Base-by-base conservation (phyloP, 2,113 vertebrate species). In the Zeus faber region DNA sequence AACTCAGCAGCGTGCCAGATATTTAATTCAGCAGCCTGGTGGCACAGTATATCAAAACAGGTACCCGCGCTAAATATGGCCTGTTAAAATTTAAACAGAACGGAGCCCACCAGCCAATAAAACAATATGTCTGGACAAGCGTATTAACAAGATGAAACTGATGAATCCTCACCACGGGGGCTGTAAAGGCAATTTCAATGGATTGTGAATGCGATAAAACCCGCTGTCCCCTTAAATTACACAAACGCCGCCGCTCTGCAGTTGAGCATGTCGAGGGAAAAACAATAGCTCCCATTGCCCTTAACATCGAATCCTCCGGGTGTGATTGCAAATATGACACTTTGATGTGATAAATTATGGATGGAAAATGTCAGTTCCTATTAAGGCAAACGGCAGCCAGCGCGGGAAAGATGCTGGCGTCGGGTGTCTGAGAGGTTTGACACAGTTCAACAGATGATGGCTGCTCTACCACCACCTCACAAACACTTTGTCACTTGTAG, bases 131-230 rank as follows among this genome's bases (percentile, higher is more conserved):
- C 80, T 48, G 50, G 35, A 43, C 26, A 54, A 64, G 33, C 41
- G 66, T 54, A 70, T 35, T 47, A 24, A 41, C 26, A 23, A 29
- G 54, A 79, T 83, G 81, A 87, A 84, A 82, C 82, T 57, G 39
- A 41, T 16, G 3, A 7, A 11, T 58, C 49, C 58, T 58, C 52
- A 49, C 40, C 20, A 41, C 16, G 20, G 51, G 31, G 47, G 52
- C 58, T 14, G 50, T 84, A 81, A 86, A 70, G 81, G 58, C 57
- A 46, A 70, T 81, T 81, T 82, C 70, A 89, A 80, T 79, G 65
- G 63, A 77, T 79, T 72, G 72, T 70, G 74, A 85, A 68, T 39
- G 85, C 74, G 75, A 76, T 86, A 88, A 91, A 87, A 91, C 75
- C 56, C 80, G 73, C 62, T 76, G 78, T 89, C 80, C 83, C 54